Base-by-base conservation (phyloP, 2,113 vertebrate species). In the Buteo buteo region DNA sequence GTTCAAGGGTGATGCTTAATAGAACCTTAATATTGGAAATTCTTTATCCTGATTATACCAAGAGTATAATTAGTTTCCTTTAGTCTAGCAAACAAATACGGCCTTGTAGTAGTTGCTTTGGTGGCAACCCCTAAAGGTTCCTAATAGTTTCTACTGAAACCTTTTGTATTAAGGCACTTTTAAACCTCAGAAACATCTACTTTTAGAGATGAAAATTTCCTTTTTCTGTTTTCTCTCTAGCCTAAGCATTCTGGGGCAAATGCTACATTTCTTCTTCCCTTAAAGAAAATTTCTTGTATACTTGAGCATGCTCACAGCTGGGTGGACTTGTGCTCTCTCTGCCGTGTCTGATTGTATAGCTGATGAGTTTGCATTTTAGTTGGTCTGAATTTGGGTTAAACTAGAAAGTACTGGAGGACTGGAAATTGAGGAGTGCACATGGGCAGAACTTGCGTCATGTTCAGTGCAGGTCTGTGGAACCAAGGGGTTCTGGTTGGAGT, bases 391-490 rank as follows among this genome's bases (percentile, higher is more conserved):
- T 82, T 84, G 52, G 13, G 34, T 74, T 91, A 38, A 57, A 82
- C 31, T 49, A 26, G 21, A 36, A 71, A 45, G 5, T 38, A n/a
- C 42, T 57, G 20, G 11, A 19, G 78, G 65, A 40, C 26, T 89
- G 69, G 20, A 84, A 76, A 34, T 25, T 45, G 42, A 82, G 26
- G 25, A 24, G 17, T 44, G 19, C 24, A 10, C 28, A 4, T 3
- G 5, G 0, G 3, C 34, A 26, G 55, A 44, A 32, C 10, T 61
- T 44, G 21, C 11, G 2, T 32, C 2, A 0, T 16, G 32, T 73
- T 45, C 31, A 42, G 5, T 29, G 32, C 18, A 29, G 10, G 4
- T 69, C 69, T 61, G 2, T 57, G 82, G 34, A 7, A 9, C 21
- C 0, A 1, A 55, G 24, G 13, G n/a, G 9, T 31, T 61, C 42